A percentile compares a stretch with the other conserved stretches of the same genome.
Conservation (phyloP, 2,888 invertebrate genomes). For the Lasioglossum morio region DNA sequence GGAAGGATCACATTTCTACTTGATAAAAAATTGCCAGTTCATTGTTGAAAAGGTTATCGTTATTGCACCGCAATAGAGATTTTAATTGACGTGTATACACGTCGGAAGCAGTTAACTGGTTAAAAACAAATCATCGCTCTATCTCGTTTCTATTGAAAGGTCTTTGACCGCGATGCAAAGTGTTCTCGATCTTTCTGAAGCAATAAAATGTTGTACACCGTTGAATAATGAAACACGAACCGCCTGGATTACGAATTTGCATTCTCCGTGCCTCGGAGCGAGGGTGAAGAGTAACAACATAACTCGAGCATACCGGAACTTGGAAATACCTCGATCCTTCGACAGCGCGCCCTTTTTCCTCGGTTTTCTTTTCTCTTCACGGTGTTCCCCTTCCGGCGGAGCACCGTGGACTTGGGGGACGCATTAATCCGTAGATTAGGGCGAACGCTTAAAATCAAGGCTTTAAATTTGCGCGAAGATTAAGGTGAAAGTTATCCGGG, state of each 20-base stretch:
- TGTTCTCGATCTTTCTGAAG: not conserved
- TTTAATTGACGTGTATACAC: too few species aligned
- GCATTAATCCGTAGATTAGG: constrained; percentile 49
- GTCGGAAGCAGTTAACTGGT: too few species aligned
- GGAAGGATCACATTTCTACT: too few species aligned
- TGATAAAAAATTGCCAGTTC: too few species aligned
- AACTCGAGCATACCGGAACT: not conserved
- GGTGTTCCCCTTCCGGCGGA: not conserved
- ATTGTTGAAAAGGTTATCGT: too few species aligned
- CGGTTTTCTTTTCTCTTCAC: not conserved
- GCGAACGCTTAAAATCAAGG: constrained; percentile 52
- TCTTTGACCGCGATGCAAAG: not conserved
- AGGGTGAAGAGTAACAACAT: not conserved
- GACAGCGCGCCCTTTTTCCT: not conserved
- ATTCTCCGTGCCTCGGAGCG: not conserved
- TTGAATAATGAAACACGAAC: not conserved
- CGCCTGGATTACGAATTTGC: not conserved
- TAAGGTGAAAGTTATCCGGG: constrained; percentile 62
- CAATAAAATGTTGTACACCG: not conserved
- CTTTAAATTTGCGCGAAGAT: constrained; percentile 61
- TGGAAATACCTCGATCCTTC: not conserved
- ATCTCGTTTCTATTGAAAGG: too few species aligned
- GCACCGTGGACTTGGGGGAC: not conserved
- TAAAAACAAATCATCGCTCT: too few species aligned
- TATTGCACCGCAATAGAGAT: too few species aligned